Evolutionary conservation across 2,888 invertebrate genomes (phyloP), one percentile per base, ranked within the genome.

Genomic region (Malthinus flaveolus): DNA sequence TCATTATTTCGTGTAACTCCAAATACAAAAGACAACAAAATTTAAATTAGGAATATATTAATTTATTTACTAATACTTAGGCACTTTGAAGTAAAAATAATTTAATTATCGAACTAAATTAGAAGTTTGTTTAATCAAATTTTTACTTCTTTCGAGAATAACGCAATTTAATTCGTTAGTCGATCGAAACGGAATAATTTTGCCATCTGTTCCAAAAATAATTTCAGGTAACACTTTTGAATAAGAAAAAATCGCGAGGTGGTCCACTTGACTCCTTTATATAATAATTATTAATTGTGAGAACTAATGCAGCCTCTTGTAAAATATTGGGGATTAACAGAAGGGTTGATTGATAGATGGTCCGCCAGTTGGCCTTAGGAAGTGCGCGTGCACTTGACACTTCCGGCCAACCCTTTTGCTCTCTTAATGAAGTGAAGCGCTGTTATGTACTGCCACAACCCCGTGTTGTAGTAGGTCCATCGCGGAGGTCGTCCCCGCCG

Each of bases 321-420:
- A 37, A 39, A 45, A 46, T 62, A 52, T 47, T 54, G 49, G 54
- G 61, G 58, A 61, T 61, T 61, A 61, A 49, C 44, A 44, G 54
- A 64, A 67, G 66, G 68, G 67, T 67, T 68, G 67, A 68, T 68
- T 68, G 68, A 68, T 68, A 64, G 66, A 67, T 68, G 67, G 61
- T 59, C 59, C 51, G 64, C 60, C 69, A 71, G 70, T 71, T 71
- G 72, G 66, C 56, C 68, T 66, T 60, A 71, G 74, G 74, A 75
- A 74, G 72, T 73, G 66, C 71, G 72, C 73, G 72, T 75, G 74
- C 74, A 74, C 75, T 76, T 75, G 75, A 76, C 76, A 76, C 75
- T 76, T 75, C 75, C 75, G 74, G 70, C 67, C 68, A 70, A 71
- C 72, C 72, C 73, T 73, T 72, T 71, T 68, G 68, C 61, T 56